Evolutionary conservation across 2,797 vertebrate genomes (phyloP), one percentile per base, ranked within the genome.

Genomic region (Alfaro cultratus): DNA sequence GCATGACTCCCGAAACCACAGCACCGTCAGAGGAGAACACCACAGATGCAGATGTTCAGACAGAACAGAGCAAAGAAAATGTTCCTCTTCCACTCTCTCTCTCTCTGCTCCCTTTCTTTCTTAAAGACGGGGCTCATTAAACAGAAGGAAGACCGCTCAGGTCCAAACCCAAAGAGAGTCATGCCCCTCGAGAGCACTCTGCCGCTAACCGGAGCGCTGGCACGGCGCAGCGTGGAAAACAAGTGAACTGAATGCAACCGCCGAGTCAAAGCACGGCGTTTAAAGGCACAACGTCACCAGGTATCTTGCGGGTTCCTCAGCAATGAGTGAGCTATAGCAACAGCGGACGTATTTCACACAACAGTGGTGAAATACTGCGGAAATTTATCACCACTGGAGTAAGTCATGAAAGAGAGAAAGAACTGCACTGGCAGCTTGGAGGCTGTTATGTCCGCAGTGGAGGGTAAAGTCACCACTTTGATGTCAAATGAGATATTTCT

Each of bases 21-120:
- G 85, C 71, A 39, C 84, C 82, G 88, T 91, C 88, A 81, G 82
- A 90, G 79, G 86, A 90, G 89, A 92, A 93, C 94, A 93, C 92
- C 93, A 85, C 89, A 89, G 87, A 85, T 91, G 94, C 93, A 94
- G 94, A 94, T 95, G 94, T 94, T 93, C 89, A 88, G 91, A 85
- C 74, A 76, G 88, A 94, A 88, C 80, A 82, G 82, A 91, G 84
- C 64, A 60, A 81, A 87, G 84, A 85, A 92, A 87, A 86, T 76
- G 78, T 88, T 88, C 36, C 36, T 41, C 64, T 21, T 68, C 34
- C 34, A 39, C 64, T 64, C 6, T 34, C 57, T 31, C 16, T 36
- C 62, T 64, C 31, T 21, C 73, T 83, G 79, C 31, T 78, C 87
- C 85, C 43, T 18, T 55, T 26, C 55, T 45, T 88, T 86, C 87